Evolutionary conservation across 2,888 invertebrate genomes (phyloP).

Genomic region (Drosophila incognita): DNA sequence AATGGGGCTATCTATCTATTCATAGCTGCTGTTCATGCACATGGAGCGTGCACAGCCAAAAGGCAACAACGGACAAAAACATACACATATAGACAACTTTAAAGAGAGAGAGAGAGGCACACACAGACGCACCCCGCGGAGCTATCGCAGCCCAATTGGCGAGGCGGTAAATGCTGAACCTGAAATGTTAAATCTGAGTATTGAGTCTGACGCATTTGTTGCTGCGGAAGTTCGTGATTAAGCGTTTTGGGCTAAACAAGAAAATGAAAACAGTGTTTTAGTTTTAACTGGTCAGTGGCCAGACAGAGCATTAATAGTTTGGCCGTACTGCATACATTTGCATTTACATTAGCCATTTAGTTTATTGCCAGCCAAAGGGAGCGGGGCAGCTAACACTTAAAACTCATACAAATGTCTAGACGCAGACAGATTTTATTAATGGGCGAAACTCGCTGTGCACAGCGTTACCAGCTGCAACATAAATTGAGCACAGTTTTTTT

Average conservation of each 20-base stretch:
- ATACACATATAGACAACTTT: slow-evolving; percentile 11
- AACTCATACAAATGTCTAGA: slow-evolving; percentile 35
- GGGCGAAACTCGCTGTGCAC: slow-evolving; percentile 45
- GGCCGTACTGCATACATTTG: slow-evolving; percentile 59
- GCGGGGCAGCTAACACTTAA: slow-evolving; percentile 29
- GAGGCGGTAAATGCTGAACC: slow-evolving; percentile 31
- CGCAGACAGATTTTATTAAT: slow-evolving; percentile 56
- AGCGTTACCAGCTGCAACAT: slow-evolving; percentile 46
- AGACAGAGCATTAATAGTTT: slow-evolving; percentile 46
- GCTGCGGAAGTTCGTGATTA: slow-evolving; percentile 79
- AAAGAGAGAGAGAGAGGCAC: slow-evolving; percentile 21
- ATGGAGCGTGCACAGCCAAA: slow-evolving; percentile 65
- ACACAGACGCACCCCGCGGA: slow-evolving; percentile 70
- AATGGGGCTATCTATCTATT: slow-evolving; percentile 74
- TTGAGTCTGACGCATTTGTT: slow-evolving; percentile 72
- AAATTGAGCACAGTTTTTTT: neutral
- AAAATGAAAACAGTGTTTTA: slow-evolving; percentile 49
- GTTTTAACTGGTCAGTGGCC: slow-evolving; percentile 37
- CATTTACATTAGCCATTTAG: slow-evolving; percentile 52
- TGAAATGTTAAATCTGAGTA: slow-evolving; percentile 27
- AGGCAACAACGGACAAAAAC: slow-evolving; percentile 31
- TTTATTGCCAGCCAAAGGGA: slow-evolving; percentile 23
- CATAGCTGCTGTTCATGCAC: slow-evolving; percentile 75
- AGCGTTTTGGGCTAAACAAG: slow-evolving; percentile 44
- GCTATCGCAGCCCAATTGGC: slow-evolving; percentile 49